These are phyloP conservation scores for Aphis craccivora DNA, from an alignment of 1,140 invertebrate genomes.

Conservation along the genomic window DNA sequence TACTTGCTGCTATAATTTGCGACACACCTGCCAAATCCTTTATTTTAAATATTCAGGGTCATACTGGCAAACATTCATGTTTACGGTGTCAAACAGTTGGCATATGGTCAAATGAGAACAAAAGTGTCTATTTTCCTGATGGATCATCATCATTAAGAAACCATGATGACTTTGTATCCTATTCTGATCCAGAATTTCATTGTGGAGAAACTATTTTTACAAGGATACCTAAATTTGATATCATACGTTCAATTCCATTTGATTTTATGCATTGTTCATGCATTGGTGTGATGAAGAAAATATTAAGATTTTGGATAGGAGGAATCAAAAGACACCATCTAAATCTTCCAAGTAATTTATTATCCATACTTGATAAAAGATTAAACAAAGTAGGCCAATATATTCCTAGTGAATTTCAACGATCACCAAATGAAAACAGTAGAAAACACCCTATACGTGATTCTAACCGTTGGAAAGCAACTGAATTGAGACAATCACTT, in stretches of 20 bases:
- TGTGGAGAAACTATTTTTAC: background rate
- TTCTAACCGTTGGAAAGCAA: slow-evolving; percentile 64
- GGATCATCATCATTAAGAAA: background rate
- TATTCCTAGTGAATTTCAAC: background rate
- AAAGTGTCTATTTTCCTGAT: background rate
- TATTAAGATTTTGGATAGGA: background rate
- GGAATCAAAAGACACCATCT: background rate
- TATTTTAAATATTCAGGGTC: too few species aligned
- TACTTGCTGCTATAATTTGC: too few species aligned
- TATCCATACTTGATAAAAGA: background rate
- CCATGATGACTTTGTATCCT: background rate
- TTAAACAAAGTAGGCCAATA: background rate
- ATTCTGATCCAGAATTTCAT: background rate
- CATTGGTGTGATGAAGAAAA: background rate
- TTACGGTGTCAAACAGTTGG: too few species aligned
- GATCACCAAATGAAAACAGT: background rate
- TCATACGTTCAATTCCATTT: background rate
- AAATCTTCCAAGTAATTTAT: background rate
- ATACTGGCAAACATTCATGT: too few species aligned
- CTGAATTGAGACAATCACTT: slow-evolving; percentile 60
- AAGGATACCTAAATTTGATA: background rate
- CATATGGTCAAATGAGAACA: background rate
- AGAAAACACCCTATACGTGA: background rate
- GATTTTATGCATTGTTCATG: background rate
- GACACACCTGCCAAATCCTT: too few species aligned